These are phyloP conservation scores for Sphaeramia orbicularis DNA, from an alignment of 2,797 vertebrate genomes.

Conservation along the genomic window DNA sequence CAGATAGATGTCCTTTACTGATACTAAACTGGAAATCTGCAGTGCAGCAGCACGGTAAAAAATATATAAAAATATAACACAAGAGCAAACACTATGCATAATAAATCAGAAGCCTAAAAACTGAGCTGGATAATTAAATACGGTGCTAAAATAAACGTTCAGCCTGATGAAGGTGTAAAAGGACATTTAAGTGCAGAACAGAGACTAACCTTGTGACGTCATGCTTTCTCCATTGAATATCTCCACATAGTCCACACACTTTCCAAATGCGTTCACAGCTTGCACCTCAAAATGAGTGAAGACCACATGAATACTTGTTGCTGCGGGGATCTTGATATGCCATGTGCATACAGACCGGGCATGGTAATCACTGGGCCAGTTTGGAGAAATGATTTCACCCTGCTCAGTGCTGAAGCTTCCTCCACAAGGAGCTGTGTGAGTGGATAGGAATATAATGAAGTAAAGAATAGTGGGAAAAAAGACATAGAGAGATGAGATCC, in stretches of 20 bases:
- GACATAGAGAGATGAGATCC: neutral
- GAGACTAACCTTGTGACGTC: constrained; percentile 61
- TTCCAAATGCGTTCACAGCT: constrained; percentile 62
- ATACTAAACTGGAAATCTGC: too few relatives aligned
- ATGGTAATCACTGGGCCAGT: constrained; percentile 80
- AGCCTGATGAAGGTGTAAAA: neutral
- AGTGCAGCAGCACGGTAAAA: too few relatives aligned
- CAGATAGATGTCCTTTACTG: too few relatives aligned
- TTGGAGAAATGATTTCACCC: constrained; percentile 81
- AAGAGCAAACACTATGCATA: too few relatives aligned
- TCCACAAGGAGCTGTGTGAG: constrained; percentile 77
- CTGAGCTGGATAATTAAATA: too few relatives aligned
- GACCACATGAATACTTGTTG: constrained; percentile 66
- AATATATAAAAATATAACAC: too few relatives aligned
- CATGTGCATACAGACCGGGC: constrained; percentile 82
- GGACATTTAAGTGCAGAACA: neutral
- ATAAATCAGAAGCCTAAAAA: too few relatives aligned
- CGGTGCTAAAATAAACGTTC: neutral
- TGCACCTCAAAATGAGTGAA: constrained; percentile 86
- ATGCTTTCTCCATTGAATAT: constrained; percentile 74
- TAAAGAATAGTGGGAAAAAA: neutral
- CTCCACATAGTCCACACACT: constrained; percentile 85
- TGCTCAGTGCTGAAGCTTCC: constrained; percentile 72
- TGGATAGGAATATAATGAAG: neutral
- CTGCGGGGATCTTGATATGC: constrained; percentile 71